A percentile compares a stretch with the other conserved stretches of the same genome.
Evolutionary conservation across 1,140 invertebrate species (phyloP).

Genomic region (Dreissena rostriformis): DNA sequence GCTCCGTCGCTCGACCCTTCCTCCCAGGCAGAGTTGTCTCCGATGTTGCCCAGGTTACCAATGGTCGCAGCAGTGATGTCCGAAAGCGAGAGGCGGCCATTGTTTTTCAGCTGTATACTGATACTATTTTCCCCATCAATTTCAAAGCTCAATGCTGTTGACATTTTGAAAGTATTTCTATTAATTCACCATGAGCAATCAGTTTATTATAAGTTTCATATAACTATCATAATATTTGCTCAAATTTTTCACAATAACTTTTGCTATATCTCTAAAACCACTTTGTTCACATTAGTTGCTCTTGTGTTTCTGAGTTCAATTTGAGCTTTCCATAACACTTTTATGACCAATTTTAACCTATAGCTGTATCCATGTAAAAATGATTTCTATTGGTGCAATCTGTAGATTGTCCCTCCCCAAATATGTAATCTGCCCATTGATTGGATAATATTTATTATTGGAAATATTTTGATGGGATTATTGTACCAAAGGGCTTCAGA

Average conservation of each 20-base stretch:
- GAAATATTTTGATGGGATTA: too few relatives aligned
- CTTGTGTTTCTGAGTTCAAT: neutral
- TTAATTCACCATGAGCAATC: neutral
- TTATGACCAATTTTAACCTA: neutral
- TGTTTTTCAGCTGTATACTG: slow-evolving; percentile 16
- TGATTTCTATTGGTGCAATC: too few relatives aligned
- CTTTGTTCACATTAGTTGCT: neutral
- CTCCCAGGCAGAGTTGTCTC: slow-evolving; percentile 18
- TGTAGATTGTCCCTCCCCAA: too few relatives aligned
- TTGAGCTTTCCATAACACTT: neutral
- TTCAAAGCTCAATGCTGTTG: slow-evolving; percentile 19
- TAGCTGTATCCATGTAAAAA: too few relatives aligned
- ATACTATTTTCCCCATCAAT: slow-evolving; percentile 13
- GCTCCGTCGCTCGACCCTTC: neutral
- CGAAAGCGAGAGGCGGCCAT: slow-evolving; percentile 33
- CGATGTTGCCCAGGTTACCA: slow-evolving; percentile 15
- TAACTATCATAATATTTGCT: neutral
- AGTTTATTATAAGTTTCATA: neutral
- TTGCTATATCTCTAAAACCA: neutral
- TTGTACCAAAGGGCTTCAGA: too few relatives aligned
- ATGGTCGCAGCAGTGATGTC: slow-evolving; percentile 49
- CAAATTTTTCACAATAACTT: neutral
- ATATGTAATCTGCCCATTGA: too few relatives aligned
- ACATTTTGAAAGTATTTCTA: neutral
- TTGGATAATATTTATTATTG: too few relatives aligned